phyloP scores from a whole-genome alignment of 2,113 vertebrate species.

The Chaetodon auriga region DNA sequence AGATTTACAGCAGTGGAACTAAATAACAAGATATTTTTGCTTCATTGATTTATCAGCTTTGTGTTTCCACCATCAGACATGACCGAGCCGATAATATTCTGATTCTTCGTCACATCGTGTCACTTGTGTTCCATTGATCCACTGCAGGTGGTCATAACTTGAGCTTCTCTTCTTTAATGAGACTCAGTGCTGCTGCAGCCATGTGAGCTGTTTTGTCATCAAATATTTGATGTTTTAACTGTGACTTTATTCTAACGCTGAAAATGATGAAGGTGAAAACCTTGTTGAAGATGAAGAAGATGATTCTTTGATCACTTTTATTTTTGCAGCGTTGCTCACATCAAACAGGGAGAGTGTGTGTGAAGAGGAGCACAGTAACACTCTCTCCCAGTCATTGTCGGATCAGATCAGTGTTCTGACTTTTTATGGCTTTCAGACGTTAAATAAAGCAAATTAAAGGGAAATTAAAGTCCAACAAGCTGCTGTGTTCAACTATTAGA shows the following conservation, averaged over 20 bases:
- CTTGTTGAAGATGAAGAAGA: neutral
- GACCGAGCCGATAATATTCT: neutral
- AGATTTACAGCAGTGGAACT: too few species aligned
- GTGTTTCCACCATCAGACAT: neutral
- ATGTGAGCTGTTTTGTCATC: neutral
- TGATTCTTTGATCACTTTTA: conserved; percentile 3
- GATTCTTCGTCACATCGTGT: neutral
- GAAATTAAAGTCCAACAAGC: neutral
- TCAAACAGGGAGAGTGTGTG: neutral
- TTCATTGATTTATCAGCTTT: neutral
- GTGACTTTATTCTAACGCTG: neutral
- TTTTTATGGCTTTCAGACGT: neutral
- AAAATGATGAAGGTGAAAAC: too few species aligned
- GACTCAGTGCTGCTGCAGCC: neutral
- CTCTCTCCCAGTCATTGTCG: neutral
- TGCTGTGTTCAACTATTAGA: neutral
- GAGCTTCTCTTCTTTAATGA: neutral
- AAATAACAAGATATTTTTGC: neutral
- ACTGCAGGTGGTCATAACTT: neutral
- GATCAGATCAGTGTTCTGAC: neutral
- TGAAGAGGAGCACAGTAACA: neutral
- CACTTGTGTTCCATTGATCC: neutral
- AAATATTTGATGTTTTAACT: neutral
- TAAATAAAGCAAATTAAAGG: neutral
- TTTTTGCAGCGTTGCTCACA: conserved; percentile 1